These are phyloP conservation scores for Sinopyrophorus schimmeli DNA, from an alignment of 2,888 invertebrate species.

Conservation along the genomic window DNA sequence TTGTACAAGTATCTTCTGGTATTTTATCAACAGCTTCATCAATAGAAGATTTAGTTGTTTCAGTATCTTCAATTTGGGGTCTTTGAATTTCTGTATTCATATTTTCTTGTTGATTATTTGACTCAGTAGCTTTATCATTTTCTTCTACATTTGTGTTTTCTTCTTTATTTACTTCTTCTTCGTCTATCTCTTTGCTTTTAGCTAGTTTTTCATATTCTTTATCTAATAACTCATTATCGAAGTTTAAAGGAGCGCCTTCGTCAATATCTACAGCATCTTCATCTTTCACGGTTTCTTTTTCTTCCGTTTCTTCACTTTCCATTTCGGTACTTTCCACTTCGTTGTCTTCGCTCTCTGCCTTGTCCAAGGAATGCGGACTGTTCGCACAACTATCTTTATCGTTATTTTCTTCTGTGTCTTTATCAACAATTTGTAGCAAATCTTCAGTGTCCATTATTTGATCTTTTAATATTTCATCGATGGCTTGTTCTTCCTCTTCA, in stretches of 20 bases:
- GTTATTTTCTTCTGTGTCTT: conserved; percentile 25
- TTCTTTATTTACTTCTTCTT: conserved; percentile 27
- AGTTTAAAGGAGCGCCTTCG: conserved; percentile 27
- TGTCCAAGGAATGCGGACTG: conserved; percentile 9
- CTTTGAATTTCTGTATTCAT: conserved; percentile 22
- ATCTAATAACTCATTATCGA: conserved; percentile 13
- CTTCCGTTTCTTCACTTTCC: conserved; percentile 49
- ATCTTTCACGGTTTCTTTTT: conserved; percentile 28
- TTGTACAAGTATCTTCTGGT: too few species aligned
- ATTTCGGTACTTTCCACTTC: conserved; percentile 29
- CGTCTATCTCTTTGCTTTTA: conserved; percentile 1
- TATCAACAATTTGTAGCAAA: conserved; percentile 33
- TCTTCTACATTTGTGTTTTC: conserved; percentile 4
- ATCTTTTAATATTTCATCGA: conserved; percentile 25
- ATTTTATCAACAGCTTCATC: too few species aligned
- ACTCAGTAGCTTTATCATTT: background rate
- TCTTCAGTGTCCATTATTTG: conserved; percentile 32
- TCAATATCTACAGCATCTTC: conserved; percentile 43
- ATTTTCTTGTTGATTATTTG: background rate
- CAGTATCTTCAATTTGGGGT: conserved; percentile 2
- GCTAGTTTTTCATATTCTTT: conserved; percentile 10
- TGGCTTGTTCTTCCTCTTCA: conserved; percentile 33
- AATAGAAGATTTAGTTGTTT: background rate
- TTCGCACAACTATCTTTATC: conserved; percentile 16
- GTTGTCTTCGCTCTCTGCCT: conserved; percentile 23